Conservation (phyloP, 2,797 vertebrate genomes). For the Danio kyathit region DNA sequence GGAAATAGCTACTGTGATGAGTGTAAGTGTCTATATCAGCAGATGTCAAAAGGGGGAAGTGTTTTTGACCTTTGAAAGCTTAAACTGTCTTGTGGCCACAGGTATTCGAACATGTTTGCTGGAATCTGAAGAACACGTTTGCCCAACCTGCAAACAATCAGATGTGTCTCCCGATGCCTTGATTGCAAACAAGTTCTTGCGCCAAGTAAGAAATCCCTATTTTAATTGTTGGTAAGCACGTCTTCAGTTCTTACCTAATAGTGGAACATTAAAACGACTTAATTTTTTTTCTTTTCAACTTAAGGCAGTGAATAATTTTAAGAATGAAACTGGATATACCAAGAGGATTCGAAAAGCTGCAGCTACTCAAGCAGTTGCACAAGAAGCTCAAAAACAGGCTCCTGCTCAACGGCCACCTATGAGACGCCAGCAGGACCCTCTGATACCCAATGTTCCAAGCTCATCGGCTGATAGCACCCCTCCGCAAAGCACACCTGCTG, state of each 20-base stretch:
- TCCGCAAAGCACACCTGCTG: conserved; percentile 66
- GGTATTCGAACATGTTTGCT: conserved; percentile 92
- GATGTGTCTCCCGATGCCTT: conserved; percentile 94
- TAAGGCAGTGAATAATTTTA: conserved; percentile 96
- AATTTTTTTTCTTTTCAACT: conserved; percentile 15
- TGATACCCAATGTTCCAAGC: conserved; percentile 68
- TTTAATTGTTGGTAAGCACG: neutral
- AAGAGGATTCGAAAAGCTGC: conserved; percentile 77
- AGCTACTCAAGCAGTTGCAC: conserved; percentile 68
- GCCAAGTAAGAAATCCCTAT: conserved; percentile 83
- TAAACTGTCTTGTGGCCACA: conserved; percentile 61
- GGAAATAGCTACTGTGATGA: conserved; percentile 99
- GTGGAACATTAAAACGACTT: neutral
- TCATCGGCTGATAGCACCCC: conserved; percentile 76
- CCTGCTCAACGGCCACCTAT: conserved; percentile 76
- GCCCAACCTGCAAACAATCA: conserved; percentile 90
- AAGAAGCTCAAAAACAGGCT: conserved; percentile 66
- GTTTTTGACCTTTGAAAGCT: neutral
- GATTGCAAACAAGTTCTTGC: conserved; percentile 95
- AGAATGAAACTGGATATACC: conserved; percentile 87
- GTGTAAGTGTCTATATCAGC: conserved; percentile 82
- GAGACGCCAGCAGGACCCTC: conserved; percentile 88
- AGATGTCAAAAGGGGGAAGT: neutral
- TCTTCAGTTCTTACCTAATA: neutral
- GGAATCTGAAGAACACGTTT: conserved; percentile 93